Percentiles rank a stretch among this genome's conserved stretches.
phyloP scores from a whole-genome alignment of 2,888 invertebrate genomes.

The Acrobasis repandana region DNA sequence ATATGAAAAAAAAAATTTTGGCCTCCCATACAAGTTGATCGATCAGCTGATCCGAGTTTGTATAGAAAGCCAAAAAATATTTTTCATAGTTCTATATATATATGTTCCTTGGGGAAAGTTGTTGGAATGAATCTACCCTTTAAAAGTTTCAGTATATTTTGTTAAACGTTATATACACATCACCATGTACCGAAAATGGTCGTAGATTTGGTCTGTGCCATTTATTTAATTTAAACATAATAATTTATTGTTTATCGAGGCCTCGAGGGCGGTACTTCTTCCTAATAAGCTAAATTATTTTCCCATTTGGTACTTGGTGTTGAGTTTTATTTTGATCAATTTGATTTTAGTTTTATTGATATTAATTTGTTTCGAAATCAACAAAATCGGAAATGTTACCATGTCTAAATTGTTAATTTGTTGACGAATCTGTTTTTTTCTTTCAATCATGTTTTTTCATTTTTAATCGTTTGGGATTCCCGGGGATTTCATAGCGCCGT shows the following conservation, averaged over 20 bases:
- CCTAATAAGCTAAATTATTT: constrained; percentile 65
- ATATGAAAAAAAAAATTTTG: too few species aligned
- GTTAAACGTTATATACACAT: too few species aligned
- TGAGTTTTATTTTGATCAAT: constrained; percentile 67
- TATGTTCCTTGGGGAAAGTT: too few species aligned
- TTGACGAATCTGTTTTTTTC: constrained; percentile 43
- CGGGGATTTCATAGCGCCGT: constrained; percentile 34
- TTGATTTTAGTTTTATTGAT: constrained; percentile 47
- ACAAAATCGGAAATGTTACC: constrained; percentile 61
- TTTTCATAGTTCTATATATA: too few species aligned
- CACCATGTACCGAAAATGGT: constrained; percentile 72
- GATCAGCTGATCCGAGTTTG: too few species aligned
- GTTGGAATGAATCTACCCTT: too few species aligned
- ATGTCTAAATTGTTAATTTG: constrained; percentile 50
- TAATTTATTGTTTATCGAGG: constrained; percentile 63
- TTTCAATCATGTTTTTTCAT: constrained; percentile 44
- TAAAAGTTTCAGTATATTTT: too few species aligned
- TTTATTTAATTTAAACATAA: constrained; percentile 75
- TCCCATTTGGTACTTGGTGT: constrained; percentile 77
- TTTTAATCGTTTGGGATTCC: constrained; percentile 30
- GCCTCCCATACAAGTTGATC: too few species aligned
- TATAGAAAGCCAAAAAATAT: too few species aligned
- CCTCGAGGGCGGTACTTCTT: constrained; percentile 59
- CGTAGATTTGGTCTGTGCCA: constrained; percentile 78
- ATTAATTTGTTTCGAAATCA: constrained; percentile 54